Evolutionary conservation across 2,888 invertebrate genomes (phyloP).

Genomic region (Nasonovia ribisnigri): DNA sequence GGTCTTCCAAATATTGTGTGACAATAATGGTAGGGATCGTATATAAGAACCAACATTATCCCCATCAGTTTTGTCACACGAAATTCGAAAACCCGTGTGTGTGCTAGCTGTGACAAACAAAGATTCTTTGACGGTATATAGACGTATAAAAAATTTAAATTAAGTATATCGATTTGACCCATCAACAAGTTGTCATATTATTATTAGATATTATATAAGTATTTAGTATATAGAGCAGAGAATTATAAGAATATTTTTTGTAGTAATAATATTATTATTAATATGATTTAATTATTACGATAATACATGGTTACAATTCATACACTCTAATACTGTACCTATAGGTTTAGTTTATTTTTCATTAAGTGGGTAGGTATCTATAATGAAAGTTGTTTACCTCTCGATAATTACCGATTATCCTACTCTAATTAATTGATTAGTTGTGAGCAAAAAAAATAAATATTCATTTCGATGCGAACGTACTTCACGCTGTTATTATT

Average conservation of each 20-base stretch:
- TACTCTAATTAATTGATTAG: background rate
- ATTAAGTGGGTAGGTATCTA: background rate
- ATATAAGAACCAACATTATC: background rate
- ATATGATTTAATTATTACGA: background rate
- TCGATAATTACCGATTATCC: background rate
- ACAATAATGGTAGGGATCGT: background rate
- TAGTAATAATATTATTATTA: background rate
- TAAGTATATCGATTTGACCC: background rate
- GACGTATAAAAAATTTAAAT: background rate
- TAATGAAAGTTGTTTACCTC: background rate
- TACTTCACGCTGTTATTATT: background rate
- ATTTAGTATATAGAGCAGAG: too few relatives aligned
- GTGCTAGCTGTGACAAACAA: background rate
- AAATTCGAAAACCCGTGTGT: background rate
- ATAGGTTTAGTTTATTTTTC: background rate
- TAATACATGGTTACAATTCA: background rate
- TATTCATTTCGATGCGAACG: background rate
- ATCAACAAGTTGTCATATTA: background rate
- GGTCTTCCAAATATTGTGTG: background rate
- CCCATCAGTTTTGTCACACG: background rate
- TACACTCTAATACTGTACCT: background rate
- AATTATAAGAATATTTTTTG: background rate
- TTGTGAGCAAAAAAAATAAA: background rate
- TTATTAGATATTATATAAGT: background rate
- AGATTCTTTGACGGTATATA: background rate